phyloP scores from a whole-genome alignment of 2,113 vertebrate genomes.

The Datnioides undecimradiatus region DNA sequence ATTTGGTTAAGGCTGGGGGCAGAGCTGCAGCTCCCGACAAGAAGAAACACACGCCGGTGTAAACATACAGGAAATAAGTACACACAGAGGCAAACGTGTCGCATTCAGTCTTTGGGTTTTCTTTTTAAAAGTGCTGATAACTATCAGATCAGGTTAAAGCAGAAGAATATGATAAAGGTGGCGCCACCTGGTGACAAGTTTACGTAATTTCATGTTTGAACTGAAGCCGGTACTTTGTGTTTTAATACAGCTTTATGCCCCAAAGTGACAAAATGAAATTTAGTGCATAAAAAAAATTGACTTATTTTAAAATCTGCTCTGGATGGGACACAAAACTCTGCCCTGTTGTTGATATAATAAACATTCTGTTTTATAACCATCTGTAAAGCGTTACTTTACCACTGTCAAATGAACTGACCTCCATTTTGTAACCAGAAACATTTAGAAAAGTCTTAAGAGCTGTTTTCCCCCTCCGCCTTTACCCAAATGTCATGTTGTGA shows the following conservation, averaged over 20 bases:
- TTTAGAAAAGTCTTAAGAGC: neutral
- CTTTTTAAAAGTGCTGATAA: slow-evolving; percentile 2
- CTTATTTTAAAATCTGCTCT: too few relatives aligned
- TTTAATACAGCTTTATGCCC: neutral
- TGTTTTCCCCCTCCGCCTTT: neutral
- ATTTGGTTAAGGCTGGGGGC: neutral
- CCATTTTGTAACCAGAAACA: neutral
- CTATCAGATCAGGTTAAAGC: neutral
- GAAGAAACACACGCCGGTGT: neutral
- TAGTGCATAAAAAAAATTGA: too few relatives aligned
- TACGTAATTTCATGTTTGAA: neutral
- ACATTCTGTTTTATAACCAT: neutral
- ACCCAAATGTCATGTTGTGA: neutral
- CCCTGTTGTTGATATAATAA: neutral
- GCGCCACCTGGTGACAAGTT: neutral
- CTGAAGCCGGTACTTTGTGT: neutral
- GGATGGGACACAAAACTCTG: neutral
- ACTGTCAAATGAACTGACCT: neutral
- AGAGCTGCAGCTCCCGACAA: neutral
- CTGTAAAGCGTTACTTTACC: neutral
- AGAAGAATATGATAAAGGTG: neutral
- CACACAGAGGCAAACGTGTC: neutral
- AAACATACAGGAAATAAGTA: neutral
- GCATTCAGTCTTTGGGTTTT: neutral
- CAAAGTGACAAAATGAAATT: neutral